Conservation (phyloP, 2,888 invertebrate genomes). For the Pogonocherus hispidulus region DNA sequence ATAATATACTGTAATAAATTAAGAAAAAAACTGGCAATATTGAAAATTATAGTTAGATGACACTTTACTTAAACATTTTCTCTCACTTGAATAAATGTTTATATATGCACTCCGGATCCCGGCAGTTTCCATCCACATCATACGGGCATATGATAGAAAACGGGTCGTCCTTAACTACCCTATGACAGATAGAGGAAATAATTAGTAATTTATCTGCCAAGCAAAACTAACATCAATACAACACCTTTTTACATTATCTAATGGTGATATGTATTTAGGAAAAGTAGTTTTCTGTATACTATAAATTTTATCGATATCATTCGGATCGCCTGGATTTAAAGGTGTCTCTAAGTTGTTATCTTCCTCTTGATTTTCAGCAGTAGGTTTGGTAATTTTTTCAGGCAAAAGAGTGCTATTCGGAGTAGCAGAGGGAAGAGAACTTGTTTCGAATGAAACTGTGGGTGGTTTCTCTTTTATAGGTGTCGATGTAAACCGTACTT, state of each 20-base stretch:
- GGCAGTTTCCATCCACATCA: conserved; percentile 64
- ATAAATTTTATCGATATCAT: conserved; percentile 54
- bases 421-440: conserved; percentile 11
- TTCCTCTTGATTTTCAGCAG: background rate
- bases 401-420: background rate
- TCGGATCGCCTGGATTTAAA: conserved; percentile 50
- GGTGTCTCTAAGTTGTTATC: background rate
- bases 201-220: conserved; percentile 2
- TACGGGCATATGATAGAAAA: conserved; percentile 64
- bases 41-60: background rate
- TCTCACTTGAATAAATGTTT: conserved; percentile 57
- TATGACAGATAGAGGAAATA: conserved; percentile 40
- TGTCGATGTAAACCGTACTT: conserved; percentile 31
- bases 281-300: conserved; percentile 37
- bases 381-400: background rate
- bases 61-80: background rate
- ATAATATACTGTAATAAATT: background rate
- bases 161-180: conserved; percentile 58
- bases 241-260: conserved; percentile 60
- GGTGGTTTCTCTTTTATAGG: conserved; percentile 19
- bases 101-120: conserved; percentile 64
- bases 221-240: conserved; percentile 6
- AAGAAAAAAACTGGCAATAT: conserved; percentile 16
- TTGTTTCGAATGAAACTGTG: conserved; percentile 14
- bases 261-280: conserved; percentile 63